Conservation (phyloP, 2,797 vertebrate genomes). For the Nothura maculosa region DNA sequence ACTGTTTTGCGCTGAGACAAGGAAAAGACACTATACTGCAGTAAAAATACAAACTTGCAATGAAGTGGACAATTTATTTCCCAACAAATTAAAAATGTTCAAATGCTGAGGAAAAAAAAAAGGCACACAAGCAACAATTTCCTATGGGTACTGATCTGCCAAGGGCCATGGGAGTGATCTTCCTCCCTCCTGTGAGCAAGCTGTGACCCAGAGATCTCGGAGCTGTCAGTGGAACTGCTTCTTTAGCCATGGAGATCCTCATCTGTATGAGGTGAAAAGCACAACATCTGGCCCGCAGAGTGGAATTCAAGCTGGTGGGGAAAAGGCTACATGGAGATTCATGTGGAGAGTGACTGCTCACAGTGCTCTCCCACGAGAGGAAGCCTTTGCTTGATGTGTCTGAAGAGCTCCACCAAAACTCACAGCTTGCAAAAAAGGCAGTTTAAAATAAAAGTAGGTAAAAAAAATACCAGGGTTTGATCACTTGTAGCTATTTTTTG, state of each 20-base stretch:
- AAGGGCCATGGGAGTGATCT: background rate
- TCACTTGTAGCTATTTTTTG: background rate
- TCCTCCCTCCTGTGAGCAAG: constrained; percentile 15
- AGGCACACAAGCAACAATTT: background rate
- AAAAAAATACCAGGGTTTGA: background rate
- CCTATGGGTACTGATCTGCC: background rate
- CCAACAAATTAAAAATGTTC: background rate
- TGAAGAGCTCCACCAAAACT: background rate
- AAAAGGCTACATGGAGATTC: background rate
- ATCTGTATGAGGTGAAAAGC: background rate
- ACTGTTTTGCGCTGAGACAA: background rate
- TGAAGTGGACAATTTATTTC: background rate
- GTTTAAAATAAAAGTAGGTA: background rate
- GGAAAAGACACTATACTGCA: background rate
- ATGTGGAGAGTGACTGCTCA: background rate
- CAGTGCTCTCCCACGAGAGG: background rate
- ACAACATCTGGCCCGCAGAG: constrained; percentile 29
- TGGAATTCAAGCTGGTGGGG: background rate
- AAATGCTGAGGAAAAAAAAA: background rate
- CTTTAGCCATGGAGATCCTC: background rate
- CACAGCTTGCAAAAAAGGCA: background rate
- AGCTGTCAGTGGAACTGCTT: background rate
- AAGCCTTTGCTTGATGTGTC: background rate
- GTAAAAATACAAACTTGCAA: background rate
- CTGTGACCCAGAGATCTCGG: background rate